Evolutionary conservation across 1,140 invertebrate species (phyloP).

Genomic region (Manduca sexta): DNA sequence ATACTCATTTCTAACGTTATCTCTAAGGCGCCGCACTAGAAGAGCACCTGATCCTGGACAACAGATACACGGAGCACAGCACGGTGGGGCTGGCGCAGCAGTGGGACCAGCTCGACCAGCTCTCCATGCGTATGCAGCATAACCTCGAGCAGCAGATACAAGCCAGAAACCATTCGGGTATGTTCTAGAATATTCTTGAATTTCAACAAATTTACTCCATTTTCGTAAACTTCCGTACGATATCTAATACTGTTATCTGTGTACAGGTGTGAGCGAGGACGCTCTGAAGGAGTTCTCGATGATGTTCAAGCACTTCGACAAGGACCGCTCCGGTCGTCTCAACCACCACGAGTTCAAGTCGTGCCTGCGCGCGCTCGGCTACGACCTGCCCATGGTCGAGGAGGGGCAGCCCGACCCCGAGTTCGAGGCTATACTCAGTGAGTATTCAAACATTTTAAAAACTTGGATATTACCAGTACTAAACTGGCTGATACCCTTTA

Average conservation of each 20-base stretch:
- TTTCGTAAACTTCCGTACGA: too few species aligned
- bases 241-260: not conserved
- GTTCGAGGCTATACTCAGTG: slow-evolving; percentile 96
- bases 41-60: slow-evolving; percentile 98
- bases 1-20: too few species aligned
- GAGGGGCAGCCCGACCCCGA: slow-evolving; percentile 99
- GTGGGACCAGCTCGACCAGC: slow-evolving; percentile 99
- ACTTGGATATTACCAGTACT: too few species aligned
- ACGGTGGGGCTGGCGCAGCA: slow-evolving; percentile 98
- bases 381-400: slow-evolving; percentile 99
- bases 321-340: slow-evolving; percentile 97
- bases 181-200: slow-evolving; percentile 1
- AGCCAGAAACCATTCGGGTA: slow-evolving; percentile 93
- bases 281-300: slow-evolving; percentile 99
- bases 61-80: slow-evolving; percentile 98
- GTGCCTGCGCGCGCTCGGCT: slow-evolving; percentile 97
- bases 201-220: too few species aligned
- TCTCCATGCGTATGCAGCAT: slow-evolving; percentile 99
- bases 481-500: too few species aligned
- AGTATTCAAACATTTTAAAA: slow-evolving; percentile 39
- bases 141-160: slow-evolving; percentile 99
- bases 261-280: slow-evolving; percentile 95
- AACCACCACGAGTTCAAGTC: slow-evolving; percentile 99
- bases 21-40: slow-evolving; percentile 86
- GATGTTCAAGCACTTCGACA: slow-evolving; percentile 99